Evolutionary conservation across 64 coral and sea anemone species (phyloP).

Genomic region (Montipora sp.): DNA sequence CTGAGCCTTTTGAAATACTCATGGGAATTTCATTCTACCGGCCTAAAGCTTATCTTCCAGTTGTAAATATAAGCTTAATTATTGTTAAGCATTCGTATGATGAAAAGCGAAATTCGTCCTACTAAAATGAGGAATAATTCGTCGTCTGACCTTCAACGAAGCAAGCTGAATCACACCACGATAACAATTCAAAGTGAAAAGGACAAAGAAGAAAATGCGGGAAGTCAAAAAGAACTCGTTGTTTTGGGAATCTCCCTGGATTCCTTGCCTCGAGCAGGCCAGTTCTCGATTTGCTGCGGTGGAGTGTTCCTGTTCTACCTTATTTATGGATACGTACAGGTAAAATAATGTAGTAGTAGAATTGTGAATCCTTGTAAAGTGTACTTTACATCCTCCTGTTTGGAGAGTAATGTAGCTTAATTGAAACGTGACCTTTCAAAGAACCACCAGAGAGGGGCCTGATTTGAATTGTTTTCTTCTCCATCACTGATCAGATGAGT

Average conservation of each 20-base stretch:
- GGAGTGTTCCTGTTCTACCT: conserved; percentile 97
- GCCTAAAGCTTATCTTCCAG: not conserved
- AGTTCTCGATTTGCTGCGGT: conserved; percentile 86
- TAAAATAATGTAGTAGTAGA: not conserved
- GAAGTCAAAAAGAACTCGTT: conserved; percentile 31
- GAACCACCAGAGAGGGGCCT: too few species aligned
- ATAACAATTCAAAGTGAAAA: conserved; percentile 18
- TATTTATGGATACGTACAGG: conserved; percentile 98
- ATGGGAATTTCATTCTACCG: not conserved
- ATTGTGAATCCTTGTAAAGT: too few species aligned
- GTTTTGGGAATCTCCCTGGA: conserved; percentile 78
- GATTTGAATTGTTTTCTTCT: too few species aligned
- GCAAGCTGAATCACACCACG: not conserved
- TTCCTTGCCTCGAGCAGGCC: conserved; percentile 61
- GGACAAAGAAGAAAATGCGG: not conserved
- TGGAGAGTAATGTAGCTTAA: too few species aligned
- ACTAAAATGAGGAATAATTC: conserved; percentile 38
- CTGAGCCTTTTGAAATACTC: not conserved
- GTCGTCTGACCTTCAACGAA: not conserved
- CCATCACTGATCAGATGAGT: too few species aligned
- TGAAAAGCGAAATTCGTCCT: conserved; percentile 11
- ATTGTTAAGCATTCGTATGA: not conserved
- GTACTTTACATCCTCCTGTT: too few species aligned
- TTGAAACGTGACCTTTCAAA: too few species aligned
- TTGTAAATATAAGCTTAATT: too few species aligned